Base-by-base conservation (phyloP, 2,113 vertebrate species). In the Calypte anna region DNA sequence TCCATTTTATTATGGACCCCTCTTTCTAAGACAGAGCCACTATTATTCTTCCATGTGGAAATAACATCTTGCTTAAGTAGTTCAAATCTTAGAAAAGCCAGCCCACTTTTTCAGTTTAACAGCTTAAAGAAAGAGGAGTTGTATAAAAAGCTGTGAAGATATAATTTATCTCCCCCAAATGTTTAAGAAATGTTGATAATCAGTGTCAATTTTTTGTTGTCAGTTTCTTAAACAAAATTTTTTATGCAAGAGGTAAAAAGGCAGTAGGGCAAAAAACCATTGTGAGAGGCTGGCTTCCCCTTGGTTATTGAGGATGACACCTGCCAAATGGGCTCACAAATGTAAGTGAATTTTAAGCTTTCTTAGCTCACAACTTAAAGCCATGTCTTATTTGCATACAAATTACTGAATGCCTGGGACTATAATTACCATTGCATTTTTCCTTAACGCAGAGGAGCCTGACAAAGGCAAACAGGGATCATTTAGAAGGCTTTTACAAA, bases 331-430 rank as follows among this genome's bases (percentile, higher is more conserved):
- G 95, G 75, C 46, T 83, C 14, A 30, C 13, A 89, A 88, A 62
- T 74, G 36, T 28, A 80, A 59, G 72, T 82, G 78, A 67, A 81
- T 69, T 53, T 92, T 27, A 61, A 57, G 55, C 40, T 82, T 28
- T 84, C 92, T 62, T 66, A 94, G 63, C 79, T 90, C 86, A 59
- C 64, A 85, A 66, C 76, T 89, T 90, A 59, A 58, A 92, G 19
- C 2, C 30, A 24, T 25, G 13, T 69, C 64, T 69, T 72, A 94
- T 96, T 96, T 95, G 51, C 80, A 89, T 81, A 92, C 86, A 96
- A 95, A 85, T 88, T 75, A 46, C 57, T 40, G 73, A 86, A 90
- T 90, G 9, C 2, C 87, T 28, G 57, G 40, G 62, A 48, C 43
- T 13, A 46, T 86, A 89, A 58, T 92, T 91, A 51, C 59, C 15